Evolutionary conservation across 1,140 invertebrate genomes (phyloP), one percentile per base, ranked within the genome.

Genomic region (Aphaenogaster floridana): DNA sequence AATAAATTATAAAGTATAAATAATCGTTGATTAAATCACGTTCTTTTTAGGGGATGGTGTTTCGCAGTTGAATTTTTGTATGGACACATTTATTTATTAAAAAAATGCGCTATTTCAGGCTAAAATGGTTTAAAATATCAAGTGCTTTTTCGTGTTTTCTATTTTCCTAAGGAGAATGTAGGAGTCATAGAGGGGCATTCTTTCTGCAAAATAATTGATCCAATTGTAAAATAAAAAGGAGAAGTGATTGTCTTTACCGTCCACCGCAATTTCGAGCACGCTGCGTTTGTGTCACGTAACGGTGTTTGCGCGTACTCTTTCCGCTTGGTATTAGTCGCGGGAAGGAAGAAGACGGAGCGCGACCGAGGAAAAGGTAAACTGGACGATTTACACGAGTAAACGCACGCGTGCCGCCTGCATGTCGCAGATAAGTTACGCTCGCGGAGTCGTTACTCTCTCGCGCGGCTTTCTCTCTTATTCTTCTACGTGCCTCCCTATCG

Each of bases 321-420:
- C n/a, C n/a, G 21, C 9, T 28, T n/a, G 48, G 9, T 54, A 57
- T 54, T 71, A 69, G n/a, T 69, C 52, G 13, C 59, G 17, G 42
- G 48, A 13, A 59, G 42, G 21, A 91, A 78, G 57, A 90, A 90
- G 78, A 69, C 54, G 36, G 48, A 59, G 69, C 57, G 28, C 42
- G 69, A 68, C 54, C 15, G 39, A 72, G 81, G 54, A 80, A 86
- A 83, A 91, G 64, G 87, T 91, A 90, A 91, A 88, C 86, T 57
- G 63, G 64, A 90, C 89, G 77, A 91, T 91, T 90, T 91, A 90
- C 89, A 86, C 90, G 87, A 90, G 89, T 72, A 83, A 91, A 90
- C 89, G 89, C 54, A 64, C 64, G 76, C 86, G 86, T 71, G 63
- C 81, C 80, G 86, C 77, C 90, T 90, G 90, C 89, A 59, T 78